Evolutionary conservation across 1,140 invertebrate genomes (phyloP).

Genomic region (Papilio helenus): DNA sequence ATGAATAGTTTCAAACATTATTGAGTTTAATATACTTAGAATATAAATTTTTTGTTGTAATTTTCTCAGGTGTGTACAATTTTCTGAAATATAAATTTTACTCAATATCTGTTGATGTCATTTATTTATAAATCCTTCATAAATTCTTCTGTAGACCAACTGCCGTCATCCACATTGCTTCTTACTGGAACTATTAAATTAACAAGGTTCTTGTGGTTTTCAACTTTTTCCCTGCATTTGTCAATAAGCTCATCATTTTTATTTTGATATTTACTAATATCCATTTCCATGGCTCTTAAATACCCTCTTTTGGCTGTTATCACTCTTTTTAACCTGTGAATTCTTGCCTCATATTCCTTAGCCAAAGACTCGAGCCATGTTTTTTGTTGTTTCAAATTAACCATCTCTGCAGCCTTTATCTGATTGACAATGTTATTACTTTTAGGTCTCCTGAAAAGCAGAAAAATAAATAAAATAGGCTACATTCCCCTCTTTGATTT

Average conservation of each 20-base stretch:
- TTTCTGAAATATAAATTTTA: constrained; percentile 83
- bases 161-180: constrained; percentile 55
- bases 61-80: constrained; percentile 81
- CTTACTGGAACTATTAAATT: constrained; percentile 52
- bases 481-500: neutral
- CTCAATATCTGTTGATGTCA: constrained; percentile 57
- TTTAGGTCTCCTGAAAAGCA: constrained; percentile 73
- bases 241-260: constrained; percentile 69
- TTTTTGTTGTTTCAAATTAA: constrained; percentile 73
- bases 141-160: constrained; percentile 59
- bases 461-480: constrained; percentile 31
- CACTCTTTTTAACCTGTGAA: constrained; percentile 69
- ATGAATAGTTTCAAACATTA: constrained; percentile 61
- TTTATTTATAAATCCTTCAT: constrained; percentile 51
- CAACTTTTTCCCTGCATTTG: constrained; percentile 64
- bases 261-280: constrained; percentile 75
- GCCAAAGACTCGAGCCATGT: constrained; percentile 64
- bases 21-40: constrained; percentile 68
- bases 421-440: constrained; percentile 72
- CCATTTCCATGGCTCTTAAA: constrained; percentile 72
- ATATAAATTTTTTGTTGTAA: constrained; percentile 76
- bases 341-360: constrained; percentile 75
- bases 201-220: constrained; percentile 59
- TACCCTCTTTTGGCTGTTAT: constrained; percentile 72
- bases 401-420: constrained; percentile 68